Conservation (phyloP, 2,797 vertebrate genomes). For the Lagorchestes hirsutus region DNA sequence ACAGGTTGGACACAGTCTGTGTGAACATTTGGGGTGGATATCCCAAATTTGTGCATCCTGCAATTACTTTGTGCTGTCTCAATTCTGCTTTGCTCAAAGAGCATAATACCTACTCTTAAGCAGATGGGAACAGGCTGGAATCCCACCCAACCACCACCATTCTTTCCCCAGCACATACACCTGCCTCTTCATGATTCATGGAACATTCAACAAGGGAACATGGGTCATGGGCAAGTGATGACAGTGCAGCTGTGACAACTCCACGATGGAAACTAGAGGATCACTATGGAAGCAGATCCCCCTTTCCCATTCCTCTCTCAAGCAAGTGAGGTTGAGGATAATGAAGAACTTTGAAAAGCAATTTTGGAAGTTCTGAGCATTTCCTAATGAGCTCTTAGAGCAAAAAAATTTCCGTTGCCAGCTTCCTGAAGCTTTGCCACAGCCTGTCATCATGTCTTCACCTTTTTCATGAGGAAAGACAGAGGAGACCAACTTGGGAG, state of each 20-base stretch:
- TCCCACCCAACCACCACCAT: not conserved
- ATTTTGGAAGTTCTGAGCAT: not conserved
- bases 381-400: not conserved
- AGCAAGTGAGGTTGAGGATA: not conserved
- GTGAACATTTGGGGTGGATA: too few species aligned
- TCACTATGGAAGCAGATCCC: not conserved
- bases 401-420: not conserved
- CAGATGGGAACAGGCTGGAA: not conserved
- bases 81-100: too few species aligned
- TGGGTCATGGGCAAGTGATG: not conserved
- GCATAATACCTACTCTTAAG: not conserved
- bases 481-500: not conserved
- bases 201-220: not conserved
- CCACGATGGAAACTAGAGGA: not conserved
- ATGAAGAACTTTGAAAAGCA: not conserved
- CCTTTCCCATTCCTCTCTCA: not conserved
- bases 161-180: not conserved
- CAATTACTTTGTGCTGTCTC: too few species aligned
- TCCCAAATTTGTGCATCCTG: too few species aligned
- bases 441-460: not conserved
- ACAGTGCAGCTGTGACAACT: not conserved
- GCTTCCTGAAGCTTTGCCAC: not conserved
- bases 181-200: not conserved
- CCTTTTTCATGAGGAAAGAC: not conserved
- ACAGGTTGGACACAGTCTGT: too few species aligned